These are phyloP conservation scores for Adelphocoris suturalis DNA, from an alignment of 2,888 invertebrate species.

Conservation along the genomic window DNA sequence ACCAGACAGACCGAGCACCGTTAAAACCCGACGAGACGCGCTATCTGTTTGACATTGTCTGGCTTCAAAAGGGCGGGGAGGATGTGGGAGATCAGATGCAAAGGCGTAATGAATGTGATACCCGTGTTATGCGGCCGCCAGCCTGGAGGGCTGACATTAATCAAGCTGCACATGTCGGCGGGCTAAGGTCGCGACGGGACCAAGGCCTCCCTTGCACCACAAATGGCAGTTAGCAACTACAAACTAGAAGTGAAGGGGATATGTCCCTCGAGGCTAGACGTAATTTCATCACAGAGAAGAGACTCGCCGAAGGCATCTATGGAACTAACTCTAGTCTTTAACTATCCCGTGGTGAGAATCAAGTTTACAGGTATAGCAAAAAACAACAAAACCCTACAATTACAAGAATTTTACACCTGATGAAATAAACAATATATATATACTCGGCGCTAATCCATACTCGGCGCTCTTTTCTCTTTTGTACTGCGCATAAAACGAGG, in stretches of 20 bases:
- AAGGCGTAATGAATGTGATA: conserved; percentile 31
- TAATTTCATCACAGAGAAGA: neutral
- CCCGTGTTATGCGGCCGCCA: conserved; percentile 34
- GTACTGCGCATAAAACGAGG: no score
- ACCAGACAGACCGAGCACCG: conserved; percentile 1
- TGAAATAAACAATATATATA: no score
- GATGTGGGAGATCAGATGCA: conserved; percentile 10
- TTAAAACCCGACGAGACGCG: neutral
- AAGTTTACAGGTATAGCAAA: no score
- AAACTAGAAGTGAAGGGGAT: conserved; percentile 28
- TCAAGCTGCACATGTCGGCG: conserved; percentile 30
- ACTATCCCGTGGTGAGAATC: no score
- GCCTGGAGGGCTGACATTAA: conserved; percentile 34
- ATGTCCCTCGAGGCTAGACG: conserved; percentile 22
- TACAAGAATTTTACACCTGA: no score
- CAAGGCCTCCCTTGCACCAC: conserved; percentile 9
- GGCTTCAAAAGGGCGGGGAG: neutral
- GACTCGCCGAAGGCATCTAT: neutral
- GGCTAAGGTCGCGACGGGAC: conserved; percentile 31
- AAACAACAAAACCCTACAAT: no score
- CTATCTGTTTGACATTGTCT: neutral
- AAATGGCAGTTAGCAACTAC: conserved; percentile 36
- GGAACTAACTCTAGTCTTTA: no score
- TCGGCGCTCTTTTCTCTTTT: no score
- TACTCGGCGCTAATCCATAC: no score